Conservation (phyloP, 1,140 invertebrate species). For the Drosophila setifemur region DNA sequence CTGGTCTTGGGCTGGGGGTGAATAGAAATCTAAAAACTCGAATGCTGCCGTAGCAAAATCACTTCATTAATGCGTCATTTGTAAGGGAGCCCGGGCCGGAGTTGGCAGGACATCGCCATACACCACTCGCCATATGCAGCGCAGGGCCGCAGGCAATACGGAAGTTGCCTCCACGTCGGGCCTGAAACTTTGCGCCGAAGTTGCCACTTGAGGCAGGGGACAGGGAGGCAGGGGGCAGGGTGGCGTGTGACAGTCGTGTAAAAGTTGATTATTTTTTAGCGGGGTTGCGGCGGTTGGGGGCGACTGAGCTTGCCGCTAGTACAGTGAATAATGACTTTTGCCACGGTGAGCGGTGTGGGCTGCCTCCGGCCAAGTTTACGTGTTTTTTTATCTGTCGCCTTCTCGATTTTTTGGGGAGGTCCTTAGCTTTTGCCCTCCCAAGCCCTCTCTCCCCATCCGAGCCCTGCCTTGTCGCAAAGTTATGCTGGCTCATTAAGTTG, state of each 20-base stretch:
- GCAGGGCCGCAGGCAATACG: slow-evolving; percentile 57
- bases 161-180: slow-evolving; percentile 66
- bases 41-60: slow-evolving; percentile 57
- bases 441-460: neutral
- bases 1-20: neutral
- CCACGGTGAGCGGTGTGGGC: slow-evolving; percentile 45
- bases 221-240: no score
- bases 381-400: slow-evolving; percentile 57
- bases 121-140: slow-evolving; percentile 58
- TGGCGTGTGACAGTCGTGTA: slow-evolving; percentile 71
- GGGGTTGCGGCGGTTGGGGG: slow-evolving; percentile 8
- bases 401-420: slow-evolving; percentile 26
- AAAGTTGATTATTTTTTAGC: slow-evolving; percentile 80
- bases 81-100: slow-evolving; percentile 61
- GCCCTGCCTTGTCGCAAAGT: slow-evolving; percentile 63
- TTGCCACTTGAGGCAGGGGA: no score
- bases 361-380: slow-evolving; percentile 73
- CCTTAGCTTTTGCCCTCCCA: slow-evolving; percentile 28
- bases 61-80: slow-evolving; percentile 79
- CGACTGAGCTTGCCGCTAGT: slow-evolving; percentile 48
- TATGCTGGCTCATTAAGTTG: slow-evolving; percentile 81
- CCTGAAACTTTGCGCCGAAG: slow-evolving; percentile 66
- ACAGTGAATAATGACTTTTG: slow-evolving; percentile 80
- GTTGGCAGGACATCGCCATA: slow-evolving; percentile 33
- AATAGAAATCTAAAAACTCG: slow-evolving; percentile 51